Conservation (phyloP, 2,888 invertebrate genomes). For the Abscondita cerata region DNA sequence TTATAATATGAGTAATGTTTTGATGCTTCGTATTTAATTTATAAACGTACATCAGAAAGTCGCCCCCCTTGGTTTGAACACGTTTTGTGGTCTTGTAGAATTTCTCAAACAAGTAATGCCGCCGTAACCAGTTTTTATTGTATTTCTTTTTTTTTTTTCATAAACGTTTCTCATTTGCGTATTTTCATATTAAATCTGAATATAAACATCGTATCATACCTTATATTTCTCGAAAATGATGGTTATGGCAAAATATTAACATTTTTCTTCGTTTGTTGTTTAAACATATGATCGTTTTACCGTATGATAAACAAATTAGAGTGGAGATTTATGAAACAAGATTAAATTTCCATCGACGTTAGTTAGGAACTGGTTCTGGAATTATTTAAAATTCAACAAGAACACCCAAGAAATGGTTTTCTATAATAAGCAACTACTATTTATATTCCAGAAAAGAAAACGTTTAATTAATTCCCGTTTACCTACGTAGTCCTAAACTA, state of each 20-base stretch:
- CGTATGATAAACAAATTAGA: constrained; percentile 16
- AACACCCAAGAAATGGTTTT: constrained; percentile 2
- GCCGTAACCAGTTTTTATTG: constrained; percentile 20
- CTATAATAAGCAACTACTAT: too few species aligned
- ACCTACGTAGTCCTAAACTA: too few species aligned
- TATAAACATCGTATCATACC: constrained; percentile 12
- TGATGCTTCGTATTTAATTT: constrained; percentile 4
- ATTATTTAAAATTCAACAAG: constrained; percentile 4
- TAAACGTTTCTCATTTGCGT: constrained; percentile 20
- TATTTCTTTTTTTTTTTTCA: constrained; percentile 7
- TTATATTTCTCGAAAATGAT: constrained; percentile 15
- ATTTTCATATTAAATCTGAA: constrained; percentile 17
- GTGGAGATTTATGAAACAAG: constrained; percentile 6
- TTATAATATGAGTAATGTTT: constrained; percentile 25
- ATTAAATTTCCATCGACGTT: background rate
- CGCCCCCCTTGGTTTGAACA: constrained; percentile 27
- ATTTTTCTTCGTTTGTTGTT: constrained; percentile 6
- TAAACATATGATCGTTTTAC: background rate
- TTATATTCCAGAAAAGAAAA: too few species aligned
- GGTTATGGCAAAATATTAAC: background rate
- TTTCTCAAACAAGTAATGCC: constrained; percentile 9
- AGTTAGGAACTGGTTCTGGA: background rate
- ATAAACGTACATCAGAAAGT: constrained; percentile 18
- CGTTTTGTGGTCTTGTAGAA: constrained; percentile 15
- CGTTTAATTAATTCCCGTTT: too few species aligned